A percentile compares a stretch with the other conserved stretches of the same genome.
Conservation (phyloP, 2,888 invertebrate species). For the Dorcus hopei region DNA sequence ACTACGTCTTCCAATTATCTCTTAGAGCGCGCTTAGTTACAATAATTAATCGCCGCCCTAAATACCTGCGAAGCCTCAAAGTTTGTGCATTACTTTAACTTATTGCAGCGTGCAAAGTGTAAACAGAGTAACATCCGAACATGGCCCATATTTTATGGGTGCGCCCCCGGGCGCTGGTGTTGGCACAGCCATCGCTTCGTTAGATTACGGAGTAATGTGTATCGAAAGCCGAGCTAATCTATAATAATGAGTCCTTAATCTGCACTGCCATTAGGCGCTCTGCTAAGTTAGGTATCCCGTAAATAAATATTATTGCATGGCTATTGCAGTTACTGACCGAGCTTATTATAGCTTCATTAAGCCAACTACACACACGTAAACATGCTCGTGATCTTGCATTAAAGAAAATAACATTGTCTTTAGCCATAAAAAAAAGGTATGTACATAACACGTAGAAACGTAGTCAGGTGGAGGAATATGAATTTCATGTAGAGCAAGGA, state of each 20-base stretch:
- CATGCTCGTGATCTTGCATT: too few relatives aligned
- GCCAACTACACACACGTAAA: too few relatives aligned
- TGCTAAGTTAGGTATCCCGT: constrained; percentile 15
- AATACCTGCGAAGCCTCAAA: constrained; percentile 10
- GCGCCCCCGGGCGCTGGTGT: too few relatives aligned
- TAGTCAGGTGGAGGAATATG: too few relatives aligned
- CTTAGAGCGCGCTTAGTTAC: constrained; percentile 1
- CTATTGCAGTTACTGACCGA: not conserved
- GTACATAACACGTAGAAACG: too few relatives aligned
- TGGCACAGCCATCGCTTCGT: too few relatives aligned
- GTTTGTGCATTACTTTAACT: constrained; percentile 13
- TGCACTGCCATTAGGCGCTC: constrained; percentile 27
- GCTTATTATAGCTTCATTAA: not conserved
- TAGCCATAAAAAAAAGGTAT: too few relatives aligned
- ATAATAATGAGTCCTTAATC: constrained; percentile 32
- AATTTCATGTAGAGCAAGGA: too few relatives aligned
- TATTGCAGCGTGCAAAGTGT: constrained; percentile 1
- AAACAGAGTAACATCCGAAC: not conserved
- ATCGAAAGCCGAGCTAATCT: constrained; percentile 29
- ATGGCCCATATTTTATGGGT: not conserved
- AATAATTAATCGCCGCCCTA: constrained; percentile 7
- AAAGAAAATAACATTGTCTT: too few relatives aligned
- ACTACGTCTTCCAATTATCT: constrained; percentile 6
- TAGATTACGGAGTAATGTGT: constrained; percentile 11
- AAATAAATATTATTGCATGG: constrained; percentile 22